A percentile compares a stretch with the other conserved stretches of the same genome.
These are phyloP conservation scores for Antedon mediterranea DNA, from an alignment of 53 echinoderm and acorn worm species.

Conservation along the genomic window DNA sequence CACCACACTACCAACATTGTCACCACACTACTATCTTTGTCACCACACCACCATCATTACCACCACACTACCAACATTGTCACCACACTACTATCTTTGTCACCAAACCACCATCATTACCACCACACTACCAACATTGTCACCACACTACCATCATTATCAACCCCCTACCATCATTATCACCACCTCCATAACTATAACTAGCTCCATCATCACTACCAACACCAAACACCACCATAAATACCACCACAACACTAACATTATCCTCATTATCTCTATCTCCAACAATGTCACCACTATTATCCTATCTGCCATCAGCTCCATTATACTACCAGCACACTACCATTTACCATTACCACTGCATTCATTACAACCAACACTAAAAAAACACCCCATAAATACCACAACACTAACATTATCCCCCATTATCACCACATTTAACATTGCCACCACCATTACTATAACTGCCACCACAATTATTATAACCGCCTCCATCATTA, in stretches of 20 bases:
- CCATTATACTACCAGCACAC: slow-evolving; percentile 35
- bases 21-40: too few relatives aligned
- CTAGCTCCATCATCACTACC: not conserved
- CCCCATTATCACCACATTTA: not conserved
- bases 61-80: too few relatives aligned
- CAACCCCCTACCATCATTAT: not conserved
- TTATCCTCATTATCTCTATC: too few relatives aligned
- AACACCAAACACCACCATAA: not conserved
- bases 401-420: not conserved
- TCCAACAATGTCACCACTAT: too few relatives aligned
- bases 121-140: not conserved
- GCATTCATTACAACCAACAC: not conserved
- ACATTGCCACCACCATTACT: not conserved
- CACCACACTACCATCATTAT: not conserved
- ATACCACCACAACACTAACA: not conserved
- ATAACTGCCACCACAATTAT: not conserved
- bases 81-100: too few relatives aligned
- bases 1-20: too few relatives aligned
- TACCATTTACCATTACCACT: too few relatives aligned
- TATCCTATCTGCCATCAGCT: slow-evolving; percentile 37
- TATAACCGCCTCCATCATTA: too few relatives aligned
- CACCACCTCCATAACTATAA: not conserved
- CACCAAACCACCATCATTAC: too few relatives aligned
- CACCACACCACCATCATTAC: too few relatives aligned
- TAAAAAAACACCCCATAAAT: not conserved